These are phyloP conservation scores for Umimayanthus kanabou DNA, from an alignment of 92 coral and sea anemone genomes.

Conservation along the genomic window DNA sequence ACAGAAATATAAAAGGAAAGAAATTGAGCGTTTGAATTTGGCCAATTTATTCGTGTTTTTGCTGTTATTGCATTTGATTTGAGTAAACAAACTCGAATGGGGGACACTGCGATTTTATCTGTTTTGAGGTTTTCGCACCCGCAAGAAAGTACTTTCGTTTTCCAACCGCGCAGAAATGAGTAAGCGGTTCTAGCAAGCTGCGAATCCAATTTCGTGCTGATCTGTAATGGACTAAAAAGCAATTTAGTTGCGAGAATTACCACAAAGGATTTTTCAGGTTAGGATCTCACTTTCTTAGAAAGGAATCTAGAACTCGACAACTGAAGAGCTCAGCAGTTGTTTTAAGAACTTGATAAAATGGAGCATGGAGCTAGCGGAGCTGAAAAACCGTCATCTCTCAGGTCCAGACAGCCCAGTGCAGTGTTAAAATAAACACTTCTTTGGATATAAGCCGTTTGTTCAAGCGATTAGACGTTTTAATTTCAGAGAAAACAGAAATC, in stretches of 20 bases:
- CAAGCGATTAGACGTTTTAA: slow-evolving; percentile 34
- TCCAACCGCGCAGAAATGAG: slow-evolving; percentile 32
- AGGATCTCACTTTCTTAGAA: neutral
- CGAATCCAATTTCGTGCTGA: neutral
- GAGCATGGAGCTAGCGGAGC: neutral
- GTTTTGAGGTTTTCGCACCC: slow-evolving; percentile 12
- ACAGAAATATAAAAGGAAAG: slow-evolving; percentile 41
- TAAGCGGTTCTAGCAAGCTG: neutral
- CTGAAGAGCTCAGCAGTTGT: neutral
- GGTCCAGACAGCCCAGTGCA: neutral
- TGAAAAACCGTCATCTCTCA: neutral
- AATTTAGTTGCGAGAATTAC: neutral
- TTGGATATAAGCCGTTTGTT: slow-evolving; percentile 19
- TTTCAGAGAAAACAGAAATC: slow-evolving; percentile 15
- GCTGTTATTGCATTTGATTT: slow-evolving; percentile 30
- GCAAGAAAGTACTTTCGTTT: neutral
- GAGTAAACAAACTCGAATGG: slow-evolving; percentile 38
- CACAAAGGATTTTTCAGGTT: neutral
- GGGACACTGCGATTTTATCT: slow-evolving; percentile 31
- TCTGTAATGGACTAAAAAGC: neutral
- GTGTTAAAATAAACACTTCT: slow-evolving; percentile 34
- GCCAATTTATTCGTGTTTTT: slow-evolving; percentile 34
- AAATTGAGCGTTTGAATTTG: slow-evolving; percentile 46
- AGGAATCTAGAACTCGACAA: neutral
- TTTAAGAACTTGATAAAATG: neutral